Base-by-base conservation (phyloP, 2,113 vertebrate genomes). In the Micromys minutus region DNA sequence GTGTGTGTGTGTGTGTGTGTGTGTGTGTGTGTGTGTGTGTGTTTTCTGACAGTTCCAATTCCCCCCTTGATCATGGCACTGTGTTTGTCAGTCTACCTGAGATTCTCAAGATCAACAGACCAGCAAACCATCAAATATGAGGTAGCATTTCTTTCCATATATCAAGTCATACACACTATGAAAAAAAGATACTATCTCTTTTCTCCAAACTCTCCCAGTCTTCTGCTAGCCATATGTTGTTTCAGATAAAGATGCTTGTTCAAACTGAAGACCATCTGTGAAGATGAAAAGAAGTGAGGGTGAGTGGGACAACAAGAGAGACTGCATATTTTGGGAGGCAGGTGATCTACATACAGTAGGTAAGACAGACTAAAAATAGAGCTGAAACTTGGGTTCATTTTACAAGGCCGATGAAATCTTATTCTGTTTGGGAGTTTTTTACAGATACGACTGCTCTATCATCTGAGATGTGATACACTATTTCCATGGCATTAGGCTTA, bases 331-430 rank as follows among this genome's bases (percentile, higher is more conserved):
- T 36, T 76, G 1, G n/a, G 47, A 63, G 8, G 11, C 4, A 67
- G 15, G 3, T 10, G 0, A 2, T 50, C 1, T 29, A 13, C 2
- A n/a, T 45, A 36, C 12, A 21, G 5, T 80, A 24, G 52, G 34
- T n/a, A 77, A 39, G 3, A 34, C 11, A 61, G 15, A n/a, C 1
- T 57, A 34, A 21, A 89, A 52, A 45, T 45, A 11, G 36, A 81
- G 4, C 55, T 34, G 42, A 7, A 21, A 59, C 24, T 29, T 15
- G 3, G 1, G 50, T 19, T 34, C 47, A 45, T 22, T 5, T 17
- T 47, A 81, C 15, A 36, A 9, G 7, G 34, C 13, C 13, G 45
- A 77, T 24, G 16, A 83, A 69, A 75, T 42, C 26, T 29, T 29
- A 69, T 59, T 55, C 12, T 89, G 19, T 50, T 76, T 75, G 22